phyloP scores from a whole-genome alignment of 2,797 vertebrate genomes.

The Pteropus rufus region DNA sequence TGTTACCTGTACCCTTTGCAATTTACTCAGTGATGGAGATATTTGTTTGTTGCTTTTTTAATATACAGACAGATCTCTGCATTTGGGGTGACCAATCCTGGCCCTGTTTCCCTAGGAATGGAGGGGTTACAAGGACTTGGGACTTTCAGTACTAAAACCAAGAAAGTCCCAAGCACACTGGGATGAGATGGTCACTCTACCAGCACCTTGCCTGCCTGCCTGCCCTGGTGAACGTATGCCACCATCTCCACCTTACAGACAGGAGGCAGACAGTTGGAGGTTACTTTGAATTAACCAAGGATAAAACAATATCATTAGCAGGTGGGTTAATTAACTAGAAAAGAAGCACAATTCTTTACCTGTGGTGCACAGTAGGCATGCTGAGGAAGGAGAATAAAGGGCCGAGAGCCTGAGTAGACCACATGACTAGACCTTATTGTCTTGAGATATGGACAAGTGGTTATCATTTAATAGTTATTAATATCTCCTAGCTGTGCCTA shows the following conservation, averaged over 20 bases:
- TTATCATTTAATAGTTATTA: slow-evolving; percentile 12
- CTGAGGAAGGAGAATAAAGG: neutral
- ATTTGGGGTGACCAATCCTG: neutral
- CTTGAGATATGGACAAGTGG: neutral
- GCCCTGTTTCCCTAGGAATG: neutral
- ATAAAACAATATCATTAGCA: neutral
- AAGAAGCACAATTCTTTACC: slow-evolving; percentile 8
- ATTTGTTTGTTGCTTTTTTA: neutral
- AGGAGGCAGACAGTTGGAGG: neutral
- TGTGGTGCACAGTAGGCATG: neutral
- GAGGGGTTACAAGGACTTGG: neutral
- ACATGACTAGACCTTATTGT: neutral
- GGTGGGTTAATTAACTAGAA: slow-evolving; percentile 30
- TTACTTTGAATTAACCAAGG: slow-evolving; percentile 8
- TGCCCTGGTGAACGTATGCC: neutral
- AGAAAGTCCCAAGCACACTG: neutral
- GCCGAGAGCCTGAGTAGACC: neutral
- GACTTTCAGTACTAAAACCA: neutral
- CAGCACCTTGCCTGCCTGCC: neutral
- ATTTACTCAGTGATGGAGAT: neutral
- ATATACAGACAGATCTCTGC: neutral
- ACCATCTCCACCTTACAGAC: neutral
- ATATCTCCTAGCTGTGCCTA: neutral
- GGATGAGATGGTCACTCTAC: neutral
- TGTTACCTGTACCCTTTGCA: neutral